phyloP scores from a whole-genome alignment of 1,140 invertebrate genomes.

The Nasonia longicornis region DNA sequence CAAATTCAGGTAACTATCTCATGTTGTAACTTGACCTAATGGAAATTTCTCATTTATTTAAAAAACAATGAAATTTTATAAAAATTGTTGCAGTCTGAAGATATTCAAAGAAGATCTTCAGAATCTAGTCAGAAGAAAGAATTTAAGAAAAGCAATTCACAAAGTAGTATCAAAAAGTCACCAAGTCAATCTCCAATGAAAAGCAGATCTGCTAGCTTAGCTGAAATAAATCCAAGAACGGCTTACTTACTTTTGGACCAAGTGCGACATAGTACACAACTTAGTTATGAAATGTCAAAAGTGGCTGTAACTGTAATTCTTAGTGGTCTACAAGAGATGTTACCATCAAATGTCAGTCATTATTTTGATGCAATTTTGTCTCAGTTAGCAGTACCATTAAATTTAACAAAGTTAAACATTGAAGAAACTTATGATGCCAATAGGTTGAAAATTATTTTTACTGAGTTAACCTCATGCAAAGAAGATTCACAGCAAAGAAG shows the following conservation, averaged over 20 bases:
- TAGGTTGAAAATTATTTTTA: slow-evolving; percentile 83
- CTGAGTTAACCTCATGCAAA: slow-evolving; percentile 85
- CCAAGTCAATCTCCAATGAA: slow-evolving; percentile 57
- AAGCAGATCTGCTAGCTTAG: slow-evolving; percentile 58
- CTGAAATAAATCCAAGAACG: slow-evolving; percentile 70
- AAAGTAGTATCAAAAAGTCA: slow-evolving; percentile 48
- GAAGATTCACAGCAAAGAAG: slow-evolving; percentile 94
- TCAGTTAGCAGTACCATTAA: slow-evolving; percentile 71
- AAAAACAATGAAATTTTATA: background rate
- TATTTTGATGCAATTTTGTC: slow-evolving; percentile 72
- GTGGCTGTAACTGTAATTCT: slow-evolving; percentile 85
- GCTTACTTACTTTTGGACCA: slow-evolving; percentile 82
- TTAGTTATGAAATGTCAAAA: slow-evolving; percentile 89
- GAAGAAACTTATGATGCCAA: slow-evolving; percentile 82
- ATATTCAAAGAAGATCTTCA: slow-evolving; percentile 21
- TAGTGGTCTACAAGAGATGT: slow-evolving; percentile 73
- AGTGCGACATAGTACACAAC: slow-evolving; percentile 84
- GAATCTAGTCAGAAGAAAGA: slow-evolving; percentile 47
- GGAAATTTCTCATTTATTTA: background rate
- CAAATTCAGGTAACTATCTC: slow-evolving; percentile 10
- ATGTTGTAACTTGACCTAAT: background rate
- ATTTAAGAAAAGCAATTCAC: slow-evolving; percentile 53
- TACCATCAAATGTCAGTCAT: slow-evolving; percentile 72
- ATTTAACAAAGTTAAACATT: slow-evolving; percentile 73
- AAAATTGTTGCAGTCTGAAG: slow-evolving; percentile 14